These are phyloP conservation scores for Siniperca undulata DNA, from an alignment of 2,797 vertebrate species.

Conservation along the genomic window DNA sequence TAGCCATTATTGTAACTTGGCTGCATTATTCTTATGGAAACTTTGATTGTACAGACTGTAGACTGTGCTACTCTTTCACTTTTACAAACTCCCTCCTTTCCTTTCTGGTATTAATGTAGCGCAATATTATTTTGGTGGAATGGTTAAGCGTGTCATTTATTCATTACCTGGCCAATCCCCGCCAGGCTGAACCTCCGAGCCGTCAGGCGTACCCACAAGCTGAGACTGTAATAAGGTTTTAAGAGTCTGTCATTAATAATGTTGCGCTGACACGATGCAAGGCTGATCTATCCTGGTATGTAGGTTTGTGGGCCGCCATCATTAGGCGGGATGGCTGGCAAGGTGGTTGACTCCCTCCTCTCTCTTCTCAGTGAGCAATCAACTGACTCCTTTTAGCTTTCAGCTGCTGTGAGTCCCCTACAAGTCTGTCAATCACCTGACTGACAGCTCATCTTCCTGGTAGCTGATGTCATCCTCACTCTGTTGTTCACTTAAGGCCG, in stretches of 20 bases:
- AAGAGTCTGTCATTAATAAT: conserved; percentile 81
- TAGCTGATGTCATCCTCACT: conserved; percentile 50
- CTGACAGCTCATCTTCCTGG: conserved; percentile 64
- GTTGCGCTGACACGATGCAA: conserved; percentile 54
- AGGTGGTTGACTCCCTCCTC: conserved; percentile 31
- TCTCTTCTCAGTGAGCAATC: conserved; percentile 45
- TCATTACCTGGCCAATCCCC: conserved; percentile 75
- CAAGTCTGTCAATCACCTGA: conserved; percentile 66
- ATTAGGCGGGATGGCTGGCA: conserved; percentile 55
- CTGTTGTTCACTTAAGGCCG: conserved; percentile 48
- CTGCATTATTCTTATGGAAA: conserved; percentile 46
- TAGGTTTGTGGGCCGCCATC: conserved; percentile 72
- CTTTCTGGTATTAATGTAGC: conserved; percentile 57
- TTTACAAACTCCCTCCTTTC: conserved; percentile 57
- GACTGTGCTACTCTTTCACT: conserved; percentile 31
- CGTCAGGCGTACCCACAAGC: conserved; percentile 45
- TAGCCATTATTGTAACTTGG: conserved; percentile 45
- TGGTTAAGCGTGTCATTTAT: conserved; percentile 77
- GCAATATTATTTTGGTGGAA: conserved; percentile 69
- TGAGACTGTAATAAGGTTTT: conserved; percentile 73
- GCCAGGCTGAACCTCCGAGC: conserved; percentile 51
- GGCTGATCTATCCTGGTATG: conserved; percentile 61
- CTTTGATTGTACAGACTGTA: background rate
- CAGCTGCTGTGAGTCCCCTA: conserved; percentile 40
- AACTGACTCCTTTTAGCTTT: conserved; percentile 49